phyloP scores from a whole-genome alignment of 2,113 vertebrate species.

The Gila orcuttii region DNA sequence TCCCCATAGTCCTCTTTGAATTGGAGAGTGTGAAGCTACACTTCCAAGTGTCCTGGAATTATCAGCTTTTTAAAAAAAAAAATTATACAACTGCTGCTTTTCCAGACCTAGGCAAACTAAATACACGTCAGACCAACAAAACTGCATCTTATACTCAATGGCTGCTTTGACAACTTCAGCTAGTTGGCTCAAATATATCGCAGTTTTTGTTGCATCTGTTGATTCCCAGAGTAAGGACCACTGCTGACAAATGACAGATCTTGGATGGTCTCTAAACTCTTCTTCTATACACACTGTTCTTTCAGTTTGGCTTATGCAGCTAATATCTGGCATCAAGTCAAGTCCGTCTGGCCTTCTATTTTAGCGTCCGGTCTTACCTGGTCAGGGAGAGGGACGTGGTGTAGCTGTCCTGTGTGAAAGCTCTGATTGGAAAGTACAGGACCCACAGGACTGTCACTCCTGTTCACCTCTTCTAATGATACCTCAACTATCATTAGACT shows the following conservation, averaged over 20 bases:
- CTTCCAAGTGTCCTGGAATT: conserved; percentile 42
- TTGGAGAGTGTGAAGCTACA: conserved; percentile 51
- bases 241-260: conserved; percentile 34
- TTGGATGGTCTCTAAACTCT: conserved; percentile 34
- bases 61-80: too few species aligned
- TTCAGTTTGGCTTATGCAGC: not conserved
- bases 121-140: conserved; percentile 51
- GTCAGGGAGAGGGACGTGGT: not conserved
- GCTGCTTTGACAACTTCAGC: not conserved
- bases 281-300: not conserved
- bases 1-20: conserved; percentile 40
- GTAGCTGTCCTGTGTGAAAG: conserved; percentile 2
- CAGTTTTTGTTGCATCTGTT: conserved; percentile 39
- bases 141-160: conserved; percentile 4
- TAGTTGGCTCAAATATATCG: conserved; percentile 25
- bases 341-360: not conserved
- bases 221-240: conserved; percentile 23
- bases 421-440: conserved; percentile 30
- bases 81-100: not conserved
- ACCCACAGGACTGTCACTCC: conserved; percentile 14
- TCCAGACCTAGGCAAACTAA: conserved; percentile 36
- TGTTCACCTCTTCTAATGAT: conserved; percentile 31
- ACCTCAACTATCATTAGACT: conserved; percentile 41
- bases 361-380: not conserved
- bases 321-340: not conserved